phyloP scores from a whole-genome alignment of 2,797 vertebrate genomes.

The Neomorphus geoffroyi region DNA sequence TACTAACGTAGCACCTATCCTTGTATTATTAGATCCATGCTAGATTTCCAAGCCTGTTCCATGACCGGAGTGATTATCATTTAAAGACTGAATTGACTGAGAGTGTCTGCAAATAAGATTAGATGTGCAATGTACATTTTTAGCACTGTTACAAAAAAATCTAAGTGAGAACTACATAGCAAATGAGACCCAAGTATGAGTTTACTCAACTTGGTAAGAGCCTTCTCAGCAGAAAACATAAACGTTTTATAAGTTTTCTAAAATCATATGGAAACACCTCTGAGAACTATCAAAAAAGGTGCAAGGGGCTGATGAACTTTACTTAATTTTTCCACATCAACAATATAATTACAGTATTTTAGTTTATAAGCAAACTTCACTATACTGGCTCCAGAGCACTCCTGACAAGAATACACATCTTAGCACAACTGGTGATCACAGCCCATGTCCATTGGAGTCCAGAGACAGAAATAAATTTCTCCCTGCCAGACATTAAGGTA shows the following conservation, averaged over 20 bases:
- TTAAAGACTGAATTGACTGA: neutral
- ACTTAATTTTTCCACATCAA: neutral
- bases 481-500: neutral
- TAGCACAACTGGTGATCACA: neutral
- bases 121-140: neutral
- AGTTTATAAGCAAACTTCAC: neutral
- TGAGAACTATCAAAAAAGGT: neutral
- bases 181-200: neutral
- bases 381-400: neutral
- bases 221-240: neutral
- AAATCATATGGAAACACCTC: neutral
- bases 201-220: neutral
- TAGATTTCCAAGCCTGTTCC: neutral
- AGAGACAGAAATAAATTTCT: neutral
- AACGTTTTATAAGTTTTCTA: neutral
- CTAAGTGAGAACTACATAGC: neutral
- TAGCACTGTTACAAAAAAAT: neutral
- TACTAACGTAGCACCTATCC: neutral
- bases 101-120: neutral
- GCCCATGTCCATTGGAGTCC: neutral
- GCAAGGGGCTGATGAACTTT: neutral
- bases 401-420: accelerated
- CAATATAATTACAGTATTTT: neutral
- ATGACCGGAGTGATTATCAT: neutral
- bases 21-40: neutral